These are phyloP conservation scores for Gymnobelideus leadbeateri DNA, from an alignment of 2,113 vertebrate species.

Conservation along the genomic window DNA sequence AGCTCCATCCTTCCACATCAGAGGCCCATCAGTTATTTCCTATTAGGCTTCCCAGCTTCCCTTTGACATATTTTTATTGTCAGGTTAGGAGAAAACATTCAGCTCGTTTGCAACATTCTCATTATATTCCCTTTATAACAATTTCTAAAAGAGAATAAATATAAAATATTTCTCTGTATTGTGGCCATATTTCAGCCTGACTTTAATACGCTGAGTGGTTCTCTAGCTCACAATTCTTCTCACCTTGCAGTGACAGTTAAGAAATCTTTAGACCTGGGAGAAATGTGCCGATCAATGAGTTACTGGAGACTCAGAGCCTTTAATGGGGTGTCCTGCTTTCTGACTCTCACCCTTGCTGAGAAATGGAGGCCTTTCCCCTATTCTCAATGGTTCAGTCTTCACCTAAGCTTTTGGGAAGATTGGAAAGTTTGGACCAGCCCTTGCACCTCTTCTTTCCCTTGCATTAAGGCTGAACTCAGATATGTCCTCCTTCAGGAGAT, in stretches of 20 bases:
- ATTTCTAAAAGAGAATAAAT: constrained; percentile 85
- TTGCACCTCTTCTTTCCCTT: neutral
- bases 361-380: neutral
- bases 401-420: neutral
- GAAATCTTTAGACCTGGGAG: constrained; percentile 62
- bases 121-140: constrained; percentile 87
- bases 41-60: constrained; percentile 78
- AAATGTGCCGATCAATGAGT: neutral
- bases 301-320: neutral
- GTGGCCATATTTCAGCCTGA: constrained; percentile 83
- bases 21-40: constrained; percentile 73
- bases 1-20: constrained; percentile 73
- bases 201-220: constrained; percentile 79
- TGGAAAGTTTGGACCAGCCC: neutral
- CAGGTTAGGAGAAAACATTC: constrained; percentile 86
- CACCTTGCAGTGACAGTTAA: constrained; percentile 77
- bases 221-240: constrained; percentile 79
- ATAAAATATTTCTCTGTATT: constrained; percentile 82
- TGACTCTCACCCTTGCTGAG: neutral
- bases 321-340: neutral
- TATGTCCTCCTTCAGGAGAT: neutral
- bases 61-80: constrained; percentile 84
- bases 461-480: neutral
- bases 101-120: constrained; percentile 84
- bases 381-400: constrained; percentile 7